Evolutionary conservation across 2,888 invertebrate species (phyloP).

Genomic region (Tetragnatha montana): DNA sequence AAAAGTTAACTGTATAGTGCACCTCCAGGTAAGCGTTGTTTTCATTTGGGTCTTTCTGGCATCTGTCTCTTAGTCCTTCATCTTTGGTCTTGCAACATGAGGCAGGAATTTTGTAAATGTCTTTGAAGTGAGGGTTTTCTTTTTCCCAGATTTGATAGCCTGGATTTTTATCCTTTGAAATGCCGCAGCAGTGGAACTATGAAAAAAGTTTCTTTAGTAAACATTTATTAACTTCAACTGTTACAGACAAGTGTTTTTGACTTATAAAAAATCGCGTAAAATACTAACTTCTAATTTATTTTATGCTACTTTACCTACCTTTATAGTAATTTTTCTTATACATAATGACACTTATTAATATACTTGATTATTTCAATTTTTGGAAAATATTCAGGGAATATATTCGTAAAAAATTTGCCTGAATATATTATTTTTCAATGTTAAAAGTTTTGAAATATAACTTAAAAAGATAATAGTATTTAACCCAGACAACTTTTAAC

Average conservation of each 20-base stretch:
- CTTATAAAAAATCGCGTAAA: no score
- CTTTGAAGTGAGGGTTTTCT: constrained; percentile 60
- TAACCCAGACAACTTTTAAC: no score
- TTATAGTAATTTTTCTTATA: no score
- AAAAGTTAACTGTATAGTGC: no score
- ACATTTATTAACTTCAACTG: neutral
- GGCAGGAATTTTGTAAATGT: constrained; percentile 56
- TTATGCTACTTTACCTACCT: no score
- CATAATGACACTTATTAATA: no score
- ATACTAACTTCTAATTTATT: no score
- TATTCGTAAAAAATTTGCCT: neutral
- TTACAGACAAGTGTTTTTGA: no score
- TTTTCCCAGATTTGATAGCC: constrained; percentile 64
- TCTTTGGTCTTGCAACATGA: constrained; percentile 68
- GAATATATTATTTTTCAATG: neutral
- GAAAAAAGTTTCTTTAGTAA: neutral
- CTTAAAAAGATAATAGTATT: neutral
- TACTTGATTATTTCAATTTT: no score
- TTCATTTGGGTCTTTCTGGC: constrained; percentile 62
- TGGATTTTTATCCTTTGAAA: constrained; percentile 59
- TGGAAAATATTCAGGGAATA: neutral
- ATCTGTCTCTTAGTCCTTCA: constrained; percentile 51
- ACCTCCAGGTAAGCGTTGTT: constrained; percentile 68
- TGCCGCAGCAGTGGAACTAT: constrained; percentile 70
- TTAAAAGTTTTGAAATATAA: neutral